A percentile compares a stretch with the other conserved stretches of the same genome.
These are phyloP conservation scores for Apodemus speciosus DNA, from an alignment of 2,113 vertebrate genomes.

Conservation along the genomic window DNA sequence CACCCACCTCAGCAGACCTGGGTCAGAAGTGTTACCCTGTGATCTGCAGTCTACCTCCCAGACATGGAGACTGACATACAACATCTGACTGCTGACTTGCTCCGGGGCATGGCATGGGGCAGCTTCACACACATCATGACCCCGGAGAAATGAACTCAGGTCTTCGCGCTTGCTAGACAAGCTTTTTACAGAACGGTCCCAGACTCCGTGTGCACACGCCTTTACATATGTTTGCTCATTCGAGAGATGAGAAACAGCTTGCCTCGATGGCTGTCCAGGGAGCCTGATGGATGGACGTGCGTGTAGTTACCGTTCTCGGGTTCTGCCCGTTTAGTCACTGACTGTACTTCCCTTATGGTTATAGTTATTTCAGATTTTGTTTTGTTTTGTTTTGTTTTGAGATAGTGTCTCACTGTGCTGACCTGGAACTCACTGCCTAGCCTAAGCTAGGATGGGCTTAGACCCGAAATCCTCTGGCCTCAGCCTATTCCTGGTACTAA, in stretches of 20 bases:
- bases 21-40: not conserved
- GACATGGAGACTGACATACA: not conserved
- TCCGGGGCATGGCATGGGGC: not conserved
- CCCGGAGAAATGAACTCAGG: not conserved
- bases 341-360: not conserved
- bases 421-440: not conserved
- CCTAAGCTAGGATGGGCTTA: not conserved
- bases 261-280: not conserved
- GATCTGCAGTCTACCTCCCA: not conserved
- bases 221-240: not conserved
- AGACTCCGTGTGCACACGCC: not conserved
- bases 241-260: not conserved
- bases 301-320: not conserved
- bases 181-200: not conserved
- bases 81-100: not conserved
- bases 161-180: not conserved
- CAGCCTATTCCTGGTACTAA: not conserved
- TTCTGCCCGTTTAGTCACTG: not conserved
- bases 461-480: not conserved
- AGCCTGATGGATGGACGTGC: not conserved
- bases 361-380: not conserved
- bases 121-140: not conserved
- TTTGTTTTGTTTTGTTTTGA: conserved; percentile 1
- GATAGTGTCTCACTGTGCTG: not conserved
- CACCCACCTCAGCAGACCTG: not conserved